Conservation (phyloP, 2,797 vertebrate species). For the Chanos chanos region DNA sequence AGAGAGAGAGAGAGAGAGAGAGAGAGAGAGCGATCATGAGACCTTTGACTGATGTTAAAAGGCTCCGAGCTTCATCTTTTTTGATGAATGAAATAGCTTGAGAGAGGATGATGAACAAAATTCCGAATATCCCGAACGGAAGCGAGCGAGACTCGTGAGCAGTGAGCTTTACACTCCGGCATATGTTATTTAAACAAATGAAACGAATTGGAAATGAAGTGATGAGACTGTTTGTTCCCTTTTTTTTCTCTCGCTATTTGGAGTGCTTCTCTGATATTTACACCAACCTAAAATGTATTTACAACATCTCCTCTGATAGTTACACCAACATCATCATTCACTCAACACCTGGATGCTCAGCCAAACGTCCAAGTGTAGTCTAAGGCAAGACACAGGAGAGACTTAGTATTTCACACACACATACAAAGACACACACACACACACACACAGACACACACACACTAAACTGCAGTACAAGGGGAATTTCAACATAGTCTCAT, state of each 20-base stretch:
- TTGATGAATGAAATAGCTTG: background rate
- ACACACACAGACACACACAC: constrained; percentile 3
- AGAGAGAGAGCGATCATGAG: background rate
- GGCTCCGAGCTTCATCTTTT: background rate
- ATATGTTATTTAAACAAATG: too few relatives aligned
- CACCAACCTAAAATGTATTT: too few relatives aligned
- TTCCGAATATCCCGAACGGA: too few relatives aligned
- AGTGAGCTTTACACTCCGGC: too few relatives aligned
- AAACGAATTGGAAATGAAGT: background rate
- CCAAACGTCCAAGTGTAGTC: constrained; percentile 38
- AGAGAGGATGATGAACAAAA: background rate
- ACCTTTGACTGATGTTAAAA: constrained; percentile 27
- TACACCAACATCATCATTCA: constrained; percentile 39
- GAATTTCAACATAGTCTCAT: constrained; percentile 6
- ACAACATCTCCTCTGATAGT: too few relatives aligned
- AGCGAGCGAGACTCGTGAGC: too few relatives aligned
- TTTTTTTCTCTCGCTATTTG: background rate
- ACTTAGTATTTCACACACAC: constrained; percentile 17
- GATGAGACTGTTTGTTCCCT: background rate
- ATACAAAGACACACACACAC: constrained; percentile 14
- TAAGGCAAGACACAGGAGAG: constrained; percentile 11
- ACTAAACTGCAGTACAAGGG: background rate
- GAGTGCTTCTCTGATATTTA: too few relatives aligned
- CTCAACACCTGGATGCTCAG: constrained; percentile 38
- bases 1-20: background rate